phyloP scores from a whole-genome alignment of 2,888 invertebrate species.

The Holacanthella duospinosa region DNA sequence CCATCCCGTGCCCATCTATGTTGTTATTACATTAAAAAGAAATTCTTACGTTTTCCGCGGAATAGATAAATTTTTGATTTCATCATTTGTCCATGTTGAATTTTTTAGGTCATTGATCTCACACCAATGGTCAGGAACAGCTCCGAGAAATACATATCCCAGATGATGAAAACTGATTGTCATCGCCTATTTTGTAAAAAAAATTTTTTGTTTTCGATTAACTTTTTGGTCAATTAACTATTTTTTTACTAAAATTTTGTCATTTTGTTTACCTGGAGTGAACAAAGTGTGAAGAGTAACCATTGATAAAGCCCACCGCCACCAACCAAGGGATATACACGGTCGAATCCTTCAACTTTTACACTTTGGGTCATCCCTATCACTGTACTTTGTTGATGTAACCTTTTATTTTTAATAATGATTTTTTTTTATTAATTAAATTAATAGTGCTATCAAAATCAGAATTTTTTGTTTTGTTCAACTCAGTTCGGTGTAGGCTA shows the following conservation, averaged over 20 bases:
- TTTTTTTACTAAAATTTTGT: too few relatives aligned
- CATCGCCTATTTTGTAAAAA: not conserved
- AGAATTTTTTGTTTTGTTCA: too few relatives aligned
- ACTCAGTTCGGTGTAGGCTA: too few relatives aligned
- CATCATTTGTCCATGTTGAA: slow-evolving; percentile 23
- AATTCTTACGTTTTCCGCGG: slow-evolving; percentile 16
- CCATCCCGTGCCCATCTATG: too few relatives aligned
- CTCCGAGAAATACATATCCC: slow-evolving; percentile 29
- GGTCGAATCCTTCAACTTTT: slow-evolving; percentile 8
- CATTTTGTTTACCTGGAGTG: slow-evolving; percentile 10
- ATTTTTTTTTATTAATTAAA: too few relatives aligned
- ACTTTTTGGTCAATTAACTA: too few relatives aligned
- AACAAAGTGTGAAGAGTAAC: not conserved
- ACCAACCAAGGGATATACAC: slow-evolving; percentile 2
- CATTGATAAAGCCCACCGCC: slow-evolving; percentile 4
- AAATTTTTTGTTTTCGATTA: too few relatives aligned
- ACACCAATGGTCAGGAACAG: slow-evolving; percentile 35
- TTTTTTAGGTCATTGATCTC: slow-evolving; percentile 14
- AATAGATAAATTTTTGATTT: slow-evolving; percentile 33
- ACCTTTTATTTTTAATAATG: too few relatives aligned
- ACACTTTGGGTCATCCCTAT: not conserved
- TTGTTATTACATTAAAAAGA: too few relatives aligned
- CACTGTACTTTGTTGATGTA: too few relatives aligned
- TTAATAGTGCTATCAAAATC: too few relatives aligned
- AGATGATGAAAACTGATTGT: slow-evolving; percentile 23